Evolutionary conservation across 2,888 invertebrate genomes (phyloP).

Genomic region (Anoncus sp.): DNA sequence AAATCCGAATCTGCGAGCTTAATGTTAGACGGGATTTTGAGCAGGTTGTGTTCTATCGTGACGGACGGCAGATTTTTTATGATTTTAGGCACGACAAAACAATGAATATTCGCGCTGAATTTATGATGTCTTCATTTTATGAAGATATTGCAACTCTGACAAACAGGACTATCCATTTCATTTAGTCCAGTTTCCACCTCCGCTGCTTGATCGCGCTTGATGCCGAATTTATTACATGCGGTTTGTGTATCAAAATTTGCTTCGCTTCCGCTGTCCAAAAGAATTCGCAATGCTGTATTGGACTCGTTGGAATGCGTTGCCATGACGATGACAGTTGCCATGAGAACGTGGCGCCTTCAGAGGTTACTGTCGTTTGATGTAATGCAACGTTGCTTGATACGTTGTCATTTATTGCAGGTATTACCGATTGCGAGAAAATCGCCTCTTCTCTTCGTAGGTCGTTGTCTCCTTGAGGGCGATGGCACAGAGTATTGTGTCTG

Average conservation of each 20-base stretch:
- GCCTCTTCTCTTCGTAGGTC: not conserved
- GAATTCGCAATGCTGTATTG: too few species aligned
- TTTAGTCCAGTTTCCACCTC: conserved; percentile 44
- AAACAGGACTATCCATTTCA: conserved; percentile 5
- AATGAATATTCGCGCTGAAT: not conserved
- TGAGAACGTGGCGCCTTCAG: conserved; percentile 4
- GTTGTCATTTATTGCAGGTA: too few species aligned
- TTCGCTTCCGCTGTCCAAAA: too few species aligned
- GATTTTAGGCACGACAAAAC: conserved; percentile 26
- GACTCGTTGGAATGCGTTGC: too few species aligned
- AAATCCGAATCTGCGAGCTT: conserved; percentile 14
- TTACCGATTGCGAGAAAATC: too few species aligned
- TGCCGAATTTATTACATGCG: conserved; percentile 39
- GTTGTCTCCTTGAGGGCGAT: not conserved
- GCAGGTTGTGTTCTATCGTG: not conserved
- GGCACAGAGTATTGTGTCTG: conserved; percentile 28
- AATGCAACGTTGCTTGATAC: not conserved
- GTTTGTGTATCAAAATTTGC: too few species aligned
- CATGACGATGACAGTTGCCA: conserved; percentile 52
- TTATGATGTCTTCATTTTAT: conserved; percentile 19
- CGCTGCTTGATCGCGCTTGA: conserved; percentile 11
- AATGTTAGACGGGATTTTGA: conserved; percentile 18
- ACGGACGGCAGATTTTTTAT: conserved; percentile 20
- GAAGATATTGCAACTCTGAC: conserved; percentile 20
- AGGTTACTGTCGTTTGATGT: not conserved